Evolutionary conservation across 1,140 invertebrate species (phyloP).

Genomic region (Hesperophylax magnus): DNA sequence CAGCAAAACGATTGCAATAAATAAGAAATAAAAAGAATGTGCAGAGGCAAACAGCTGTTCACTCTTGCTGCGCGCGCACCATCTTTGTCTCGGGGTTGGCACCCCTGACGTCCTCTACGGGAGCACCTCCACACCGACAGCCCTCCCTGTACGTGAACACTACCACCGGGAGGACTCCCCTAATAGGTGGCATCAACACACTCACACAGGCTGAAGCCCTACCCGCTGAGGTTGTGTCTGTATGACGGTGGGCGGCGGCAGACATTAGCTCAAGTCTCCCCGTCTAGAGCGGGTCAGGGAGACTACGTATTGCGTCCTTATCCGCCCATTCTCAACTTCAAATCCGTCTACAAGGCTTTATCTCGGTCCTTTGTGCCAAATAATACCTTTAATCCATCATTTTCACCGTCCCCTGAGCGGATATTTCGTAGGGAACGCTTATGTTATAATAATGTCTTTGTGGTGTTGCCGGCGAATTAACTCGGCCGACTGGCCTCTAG

Average conservation of each 20-base stretch:
- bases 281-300: slow-evolving; percentile 54
- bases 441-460: slow-evolving; percentile 16
- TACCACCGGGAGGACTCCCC: background rate
- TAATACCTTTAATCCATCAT: background rate
- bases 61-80: slow-evolving; percentile 20
- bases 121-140: background rate
- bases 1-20: too few relatives aligned
- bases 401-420: background rate
- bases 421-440: background rate
- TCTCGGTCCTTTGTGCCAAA: slow-evolving; percentile 1
- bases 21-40: background rate
- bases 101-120: slow-evolving; percentile 28
- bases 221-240: background rate
- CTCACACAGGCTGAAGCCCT: background rate
- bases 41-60: slow-evolving; percentile 20
- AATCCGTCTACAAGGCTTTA: slow-evolving; percentile 15
- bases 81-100: slow-evolving; percentile 27
- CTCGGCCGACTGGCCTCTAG: slow-evolving; percentile 51
- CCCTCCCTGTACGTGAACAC: background rate
- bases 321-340: slow-evolving; percentile 15
- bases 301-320: slow-evolving; percentile 22
- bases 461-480: slow-evolving; percentile 56
- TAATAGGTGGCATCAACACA: background rate
- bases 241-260: background rate
- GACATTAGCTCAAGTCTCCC: slow-evolving; percentile 32